Evolutionary conservation across 2,888 invertebrate species (phyloP).

Genomic region (Andrena dorsata): DNA sequence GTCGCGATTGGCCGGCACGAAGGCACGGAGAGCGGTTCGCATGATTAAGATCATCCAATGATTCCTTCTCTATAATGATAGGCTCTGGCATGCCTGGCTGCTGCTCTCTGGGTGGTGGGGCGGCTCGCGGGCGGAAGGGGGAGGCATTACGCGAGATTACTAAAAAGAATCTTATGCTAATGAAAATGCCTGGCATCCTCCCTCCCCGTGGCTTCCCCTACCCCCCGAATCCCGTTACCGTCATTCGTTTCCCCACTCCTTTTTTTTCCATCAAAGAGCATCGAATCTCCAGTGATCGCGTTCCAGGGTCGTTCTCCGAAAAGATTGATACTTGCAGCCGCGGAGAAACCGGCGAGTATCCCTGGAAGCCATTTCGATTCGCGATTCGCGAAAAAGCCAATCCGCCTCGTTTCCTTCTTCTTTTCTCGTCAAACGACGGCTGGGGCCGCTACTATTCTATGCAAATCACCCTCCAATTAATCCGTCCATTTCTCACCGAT

Average conservation of each 20-base stretch:
- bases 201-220: conserved; percentile 24
- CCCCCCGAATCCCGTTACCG: conserved; percentile 10
- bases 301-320: neutral
- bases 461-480: conserved; percentile 21
- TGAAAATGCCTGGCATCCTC: conserved; percentile 73
- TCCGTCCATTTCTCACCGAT: neutral
- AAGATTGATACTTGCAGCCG: conserved; percentile 2
- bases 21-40: conserved; percentile 82
- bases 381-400: neutral
- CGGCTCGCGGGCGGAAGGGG: conserved; percentile 45
- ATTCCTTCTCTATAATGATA: conserved; percentile 85
- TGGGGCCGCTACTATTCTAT: neutral
- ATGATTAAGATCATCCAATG: conserved; percentile 85
- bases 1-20: conserved; percentile 81
- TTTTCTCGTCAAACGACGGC: neutral
- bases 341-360: neutral
- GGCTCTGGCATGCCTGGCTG: conserved; percentile 72
- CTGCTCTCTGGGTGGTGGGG: conserved; percentile 63
- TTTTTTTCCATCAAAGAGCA: neutral
- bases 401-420: neutral
- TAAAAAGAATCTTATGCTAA: conserved; percentile 80
- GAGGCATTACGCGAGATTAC: conserved; percentile 66
- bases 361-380: neutral
- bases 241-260: conserved; percentile 8
- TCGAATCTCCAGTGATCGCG: conserved; percentile 19